Evolutionary conservation across 2,113 vertebrate species (phyloP), one percentile per base, ranked within the genome.

Genomic region (Equus przewalskii): DNA sequence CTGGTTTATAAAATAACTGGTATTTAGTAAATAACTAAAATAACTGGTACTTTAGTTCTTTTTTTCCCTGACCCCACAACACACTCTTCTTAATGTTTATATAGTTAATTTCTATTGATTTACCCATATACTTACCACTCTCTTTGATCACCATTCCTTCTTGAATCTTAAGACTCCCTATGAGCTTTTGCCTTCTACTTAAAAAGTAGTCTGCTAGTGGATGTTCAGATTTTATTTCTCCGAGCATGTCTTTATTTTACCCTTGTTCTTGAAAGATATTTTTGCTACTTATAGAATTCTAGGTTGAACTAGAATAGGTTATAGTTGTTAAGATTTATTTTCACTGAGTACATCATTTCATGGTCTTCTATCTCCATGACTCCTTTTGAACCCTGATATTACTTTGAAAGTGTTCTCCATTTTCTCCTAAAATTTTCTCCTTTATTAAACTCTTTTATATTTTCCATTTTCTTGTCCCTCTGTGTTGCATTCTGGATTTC

Each of bases 261-360:
- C 44, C 73, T 81, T 69, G 30, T 49, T 93, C 46, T 86, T 69
- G 14, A 92, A 58, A 84, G 69, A 51, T 73, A 67, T 83, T 83
- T 83, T 83, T 79, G 56, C 24, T 70, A 70, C 65, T 51, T 86
- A 67, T 22, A 81, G 65, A 89, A 96, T 88, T 92, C 70, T 85
- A 93, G 46, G 26, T 36, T 91, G 44, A 91, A 72, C 41, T 33
- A 54, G 18, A 72, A 51, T 12, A 73, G 60, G 51, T 95, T 62
- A 85, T 15, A 91, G 41, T 58, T 78, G 73, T 83, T 91, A 60
- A 54, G 51, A 91, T 78, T 78, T 84, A 73, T 80, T 92, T 93
- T 73, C 36, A 81, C 51, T 80, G n/a, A 73, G 13, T 36, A 36
- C 26, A 51, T 89, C 33, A 93, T 73, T 96, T 91, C 33, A 69